Base-by-base conservation (phyloP, 2,113 vertebrate genomes). In the Anguilla rostrata region DNA sequence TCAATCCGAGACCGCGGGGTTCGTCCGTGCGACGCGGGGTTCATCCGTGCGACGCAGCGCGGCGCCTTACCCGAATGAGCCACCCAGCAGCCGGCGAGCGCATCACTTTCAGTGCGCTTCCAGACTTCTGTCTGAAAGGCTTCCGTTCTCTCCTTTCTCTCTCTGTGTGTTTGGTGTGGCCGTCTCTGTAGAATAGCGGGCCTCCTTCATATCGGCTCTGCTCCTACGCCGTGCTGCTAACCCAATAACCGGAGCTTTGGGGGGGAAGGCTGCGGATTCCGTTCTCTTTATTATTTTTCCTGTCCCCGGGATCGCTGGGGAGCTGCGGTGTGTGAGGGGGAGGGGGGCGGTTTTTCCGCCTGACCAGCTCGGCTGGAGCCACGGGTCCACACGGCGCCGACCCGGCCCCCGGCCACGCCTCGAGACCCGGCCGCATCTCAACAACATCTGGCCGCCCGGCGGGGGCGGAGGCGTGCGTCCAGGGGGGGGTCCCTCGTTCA, bases 211-310 rank as follows among this genome's bases (percentile, higher is more conserved):
- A 89, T 87, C 87, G 88, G 87, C 85, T 86, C 53, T 85, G 83
- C 0, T 5, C 49, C 15, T 39, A 7, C 34, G 15, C 29, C 34
- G 5, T 53, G n/a, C 53, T 60, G 22, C n/a, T 43, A 71, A 84
- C 82, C 71, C 87, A 87, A 84, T 86, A 66, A 88, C 87, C 84
- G n/a, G 82, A 86, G 80, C 87, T 88, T 82, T 66, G 39, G 87
- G 34, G 34, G 34, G 85, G 88, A 85, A 83, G 53, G 60, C 81
- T 75, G 49, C 66, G 78, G 78, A 90, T 87, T 89, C 88, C 82
- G 88, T 87, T 86, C 84, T 84, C 87, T 87, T 90, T 89, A 91
- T 88, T 90, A 91, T 83, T 84, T 46, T 85, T 87, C 87, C 88
- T 86, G 88, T 90, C 88, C 85, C 86, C 60, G n/a, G 16, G 83